A percentile compares a stretch with the other conserved stretches of the same genome.
These are phyloP conservation scores for Alca torda DNA, from an alignment of 2,797 vertebrate species.

Conservation along the genomic window DNA sequence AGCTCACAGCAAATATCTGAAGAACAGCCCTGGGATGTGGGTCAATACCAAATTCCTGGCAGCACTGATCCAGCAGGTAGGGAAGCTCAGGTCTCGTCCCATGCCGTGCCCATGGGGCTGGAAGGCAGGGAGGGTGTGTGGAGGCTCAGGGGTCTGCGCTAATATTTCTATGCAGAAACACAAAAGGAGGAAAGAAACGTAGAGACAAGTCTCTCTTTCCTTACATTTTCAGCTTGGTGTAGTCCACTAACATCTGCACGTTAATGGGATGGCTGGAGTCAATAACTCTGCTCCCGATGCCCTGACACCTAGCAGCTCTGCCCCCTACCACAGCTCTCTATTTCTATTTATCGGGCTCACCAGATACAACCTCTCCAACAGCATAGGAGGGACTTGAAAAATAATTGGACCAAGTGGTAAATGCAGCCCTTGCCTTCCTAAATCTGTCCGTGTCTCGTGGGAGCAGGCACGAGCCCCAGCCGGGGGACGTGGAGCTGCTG, in stretches of 20 bases:
- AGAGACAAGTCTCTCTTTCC: not conserved
- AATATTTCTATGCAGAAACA: not conserved
- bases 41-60: not conserved
- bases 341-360: not conserved
- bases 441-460: not conserved
- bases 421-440: not conserved
- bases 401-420: slow-evolving; percentile 60
- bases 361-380: not conserved
- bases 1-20: not conserved
- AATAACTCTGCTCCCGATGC: not conserved
- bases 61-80: not conserved
- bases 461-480: not conserved
- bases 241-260: not conserved
- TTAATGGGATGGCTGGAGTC: not conserved
- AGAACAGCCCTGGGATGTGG: not conserved
- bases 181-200: not conserved
- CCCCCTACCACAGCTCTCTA: not conserved
- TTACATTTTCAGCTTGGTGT: not conserved
- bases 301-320: not conserved
- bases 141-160: not conserved
- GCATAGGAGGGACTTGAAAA: not conserved
- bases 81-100: not conserved
- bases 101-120: not conserved
- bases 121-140: not conserved
- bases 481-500: fast-evolving